phyloP scores from a whole-genome alignment of 1,140 invertebrate species.

The Rhysida immarginata region DNA sequence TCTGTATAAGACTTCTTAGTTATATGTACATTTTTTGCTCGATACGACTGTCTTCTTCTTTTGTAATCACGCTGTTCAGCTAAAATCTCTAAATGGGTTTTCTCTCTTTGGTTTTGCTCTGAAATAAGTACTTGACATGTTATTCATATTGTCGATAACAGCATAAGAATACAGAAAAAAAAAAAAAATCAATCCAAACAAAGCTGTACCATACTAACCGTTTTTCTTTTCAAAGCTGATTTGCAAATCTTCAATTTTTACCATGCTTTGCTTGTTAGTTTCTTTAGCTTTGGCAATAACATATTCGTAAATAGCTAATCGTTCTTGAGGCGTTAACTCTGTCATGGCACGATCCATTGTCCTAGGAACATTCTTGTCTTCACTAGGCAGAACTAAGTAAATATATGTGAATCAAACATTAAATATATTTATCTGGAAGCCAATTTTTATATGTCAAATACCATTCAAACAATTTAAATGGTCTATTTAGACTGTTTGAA shows the following conservation, averaged over 20 bases:
- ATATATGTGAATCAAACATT: no score
- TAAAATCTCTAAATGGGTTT: conserved; percentile 21
- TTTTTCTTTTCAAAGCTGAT: conserved; percentile 20
- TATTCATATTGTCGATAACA: no score
- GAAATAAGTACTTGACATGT: no score
- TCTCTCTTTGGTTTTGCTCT: no score
- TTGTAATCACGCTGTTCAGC: conserved; percentile 25
- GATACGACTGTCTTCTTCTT: conserved; percentile 25
- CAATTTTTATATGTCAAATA: no score
- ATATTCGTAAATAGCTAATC: conserved; percentile 23
- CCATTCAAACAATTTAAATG: no score
- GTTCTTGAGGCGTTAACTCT: conserved; percentile 18
- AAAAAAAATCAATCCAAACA: background rate
- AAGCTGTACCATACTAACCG: conserved; percentile 13
- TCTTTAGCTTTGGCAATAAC: conserved; percentile 18
- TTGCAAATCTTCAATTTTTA: conserved; percentile 21
- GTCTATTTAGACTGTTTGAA: no score
- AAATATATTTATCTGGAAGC: no score
- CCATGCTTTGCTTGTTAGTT: conserved; percentile 14
- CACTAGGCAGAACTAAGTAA: no score
- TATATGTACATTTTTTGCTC: conserved; percentile 29
- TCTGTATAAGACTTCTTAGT: conserved; percentile 30
- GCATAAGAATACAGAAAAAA: no score
- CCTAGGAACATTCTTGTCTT: conserved; percentile 19
- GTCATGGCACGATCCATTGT: conserved; percentile 17